phyloP scores from a whole-genome alignment of 1,140 invertebrate species.

The Drosophila hydei region DNA sequence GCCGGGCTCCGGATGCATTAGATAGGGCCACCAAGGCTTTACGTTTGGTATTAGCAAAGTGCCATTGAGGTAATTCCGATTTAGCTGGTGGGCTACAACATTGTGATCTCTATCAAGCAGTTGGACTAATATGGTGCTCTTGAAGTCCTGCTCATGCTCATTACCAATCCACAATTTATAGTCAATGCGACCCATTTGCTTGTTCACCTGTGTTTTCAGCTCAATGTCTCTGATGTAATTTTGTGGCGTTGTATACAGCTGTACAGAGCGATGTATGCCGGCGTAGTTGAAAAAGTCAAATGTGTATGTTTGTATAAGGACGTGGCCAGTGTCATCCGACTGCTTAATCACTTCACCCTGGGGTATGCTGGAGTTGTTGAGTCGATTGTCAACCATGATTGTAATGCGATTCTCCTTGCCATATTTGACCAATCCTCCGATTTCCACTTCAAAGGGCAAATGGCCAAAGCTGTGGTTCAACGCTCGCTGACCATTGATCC shows the following conservation, averaged over 20 bases:
- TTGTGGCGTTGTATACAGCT: slow-evolving; percentile 93
- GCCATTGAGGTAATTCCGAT: slow-evolving; percentile 74
- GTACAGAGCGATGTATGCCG: slow-evolving; percentile 96
- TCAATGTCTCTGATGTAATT: slow-evolving; percentile 93
- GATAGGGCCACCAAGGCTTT: slow-evolving; percentile 96
- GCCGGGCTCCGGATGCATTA: slow-evolving; percentile 91
- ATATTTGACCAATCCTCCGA: slow-evolving; percentile 88
- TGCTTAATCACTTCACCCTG: slow-evolving; percentile 88
- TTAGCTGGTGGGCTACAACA: slow-evolving; percentile 54
- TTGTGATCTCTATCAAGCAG: slow-evolving; percentile 43
- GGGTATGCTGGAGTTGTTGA: slow-evolving; percentile 91
- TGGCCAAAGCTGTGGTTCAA: slow-evolving; percentile 96
- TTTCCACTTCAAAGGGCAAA: slow-evolving; percentile 95
- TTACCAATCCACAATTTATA: slow-evolving; percentile 55
- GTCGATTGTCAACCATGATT: slow-evolving; percentile 96
- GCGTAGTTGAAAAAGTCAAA: slow-evolving; percentile 99
- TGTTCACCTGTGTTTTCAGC: slow-evolving; percentile 88
- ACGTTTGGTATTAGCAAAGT: slow-evolving; percentile 88
- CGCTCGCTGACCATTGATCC: slow-evolving; percentile 92
- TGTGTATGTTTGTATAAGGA: slow-evolving; percentile 91
- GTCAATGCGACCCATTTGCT: slow-evolving; percentile 68
- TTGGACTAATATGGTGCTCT: slow-evolving; percentile 5
- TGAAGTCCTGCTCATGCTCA: not conserved
- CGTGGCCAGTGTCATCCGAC: slow-evolving; percentile 87
- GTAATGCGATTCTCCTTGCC: slow-evolving; percentile 91